Conservation (phyloP, 2,888 invertebrate species). For the Clepsis dumicolana region DNA sequence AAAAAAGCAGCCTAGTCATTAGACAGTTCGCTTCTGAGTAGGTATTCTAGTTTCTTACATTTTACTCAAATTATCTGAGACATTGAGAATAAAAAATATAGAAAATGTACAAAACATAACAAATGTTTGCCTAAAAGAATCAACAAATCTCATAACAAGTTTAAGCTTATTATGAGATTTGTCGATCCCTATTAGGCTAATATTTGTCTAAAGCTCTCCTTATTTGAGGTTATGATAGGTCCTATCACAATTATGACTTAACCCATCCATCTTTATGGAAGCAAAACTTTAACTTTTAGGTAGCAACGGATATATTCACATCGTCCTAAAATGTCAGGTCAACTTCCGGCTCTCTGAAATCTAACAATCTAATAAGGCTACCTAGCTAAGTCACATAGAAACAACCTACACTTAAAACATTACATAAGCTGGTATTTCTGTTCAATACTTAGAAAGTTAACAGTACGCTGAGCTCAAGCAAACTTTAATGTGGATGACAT, state of each 20-base stretch:
- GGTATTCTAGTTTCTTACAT: background rate
- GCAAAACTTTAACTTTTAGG: background rate
- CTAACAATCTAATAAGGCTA: conserved; percentile 14
- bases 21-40: background rate
- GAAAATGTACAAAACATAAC: background rate
- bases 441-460: conserved; percentile 21
- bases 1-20: conserved; percentile 9
- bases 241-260: background rate
- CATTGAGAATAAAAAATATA: background rate
- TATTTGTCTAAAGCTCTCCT: background rate
- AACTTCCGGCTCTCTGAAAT: background rate
- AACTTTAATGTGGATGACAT: background rate
- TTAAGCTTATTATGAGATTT: too few relatives aligned
- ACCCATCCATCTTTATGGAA: background rate
- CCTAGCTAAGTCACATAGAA: conserved; percentile 11
- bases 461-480: conserved; percentile 10
- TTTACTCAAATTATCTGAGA: background rate
- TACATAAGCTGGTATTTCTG: conserved; percentile 22
- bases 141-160: too few relatives aligned
- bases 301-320: background rate
- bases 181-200: background rate
- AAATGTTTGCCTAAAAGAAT: too few relatives aligned
- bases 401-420: conserved; percentile 7
- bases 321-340: background rate
- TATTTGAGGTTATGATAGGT: background rate